phyloP scores from a whole-genome alignment of 2,113 vertebrate species.

The Mesoclemmys tuberculata region DNA sequence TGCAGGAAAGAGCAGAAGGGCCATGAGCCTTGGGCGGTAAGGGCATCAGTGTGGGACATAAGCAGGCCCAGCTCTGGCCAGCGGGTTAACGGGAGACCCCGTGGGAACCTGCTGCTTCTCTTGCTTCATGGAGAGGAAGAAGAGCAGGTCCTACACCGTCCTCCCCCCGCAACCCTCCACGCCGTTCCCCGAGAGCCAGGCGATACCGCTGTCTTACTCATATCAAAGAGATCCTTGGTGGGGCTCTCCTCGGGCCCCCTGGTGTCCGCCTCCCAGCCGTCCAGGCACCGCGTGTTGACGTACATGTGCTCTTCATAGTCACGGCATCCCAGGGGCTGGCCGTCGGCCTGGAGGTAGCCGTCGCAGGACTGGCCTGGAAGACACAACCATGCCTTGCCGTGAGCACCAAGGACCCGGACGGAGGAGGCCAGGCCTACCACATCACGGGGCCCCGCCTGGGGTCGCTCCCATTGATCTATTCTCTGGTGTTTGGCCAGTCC shows the following conservation, averaged over 20 bases:
- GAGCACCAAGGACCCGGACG: neutral
- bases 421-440: neutral
- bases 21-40: too few relatives aligned
- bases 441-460: too few relatives aligned
- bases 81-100: neutral
- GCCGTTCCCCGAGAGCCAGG: rapidly evolving
- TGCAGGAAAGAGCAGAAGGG: too few relatives aligned
- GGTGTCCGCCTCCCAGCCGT: slow-evolving; percentile 69
- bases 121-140: neutral
- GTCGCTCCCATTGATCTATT: neutral
- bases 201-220: slow-evolving; percentile 83
- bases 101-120: neutral
- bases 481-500: neutral
- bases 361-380: slow-evolving; percentile 78
- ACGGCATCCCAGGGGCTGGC: slow-evolving; percentile 77
- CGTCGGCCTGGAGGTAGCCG: slow-evolving; percentile 90
- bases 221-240: slow-evolving; percentile 95
- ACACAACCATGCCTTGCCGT: neutral
- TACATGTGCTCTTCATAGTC: slow-evolving; percentile 97
- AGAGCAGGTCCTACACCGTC: neutral
- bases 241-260: slow-evolving; percentile 82
- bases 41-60: too few relatives aligned
- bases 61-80: neutral
- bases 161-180: neutral
- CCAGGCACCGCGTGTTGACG: slow-evolving; percentile 92